Conservation (phyloP, 2,113 vertebrate genomes). For the Nerophis lumbriciformis region DNA sequence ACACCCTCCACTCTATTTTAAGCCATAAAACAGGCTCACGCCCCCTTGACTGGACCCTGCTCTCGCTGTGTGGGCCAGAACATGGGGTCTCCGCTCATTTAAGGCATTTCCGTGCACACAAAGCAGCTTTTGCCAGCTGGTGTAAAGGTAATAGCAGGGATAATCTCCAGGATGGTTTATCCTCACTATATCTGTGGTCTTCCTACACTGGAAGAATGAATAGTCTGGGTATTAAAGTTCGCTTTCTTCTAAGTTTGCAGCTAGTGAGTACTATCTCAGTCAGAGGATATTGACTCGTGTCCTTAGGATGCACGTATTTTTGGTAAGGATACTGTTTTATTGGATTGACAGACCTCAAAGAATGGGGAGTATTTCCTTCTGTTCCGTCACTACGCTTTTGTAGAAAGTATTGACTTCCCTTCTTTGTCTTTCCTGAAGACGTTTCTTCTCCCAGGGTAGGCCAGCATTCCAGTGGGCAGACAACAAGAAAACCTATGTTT, state of each 20-base stretch:
- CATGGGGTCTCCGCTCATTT: conserved; percentile 28
- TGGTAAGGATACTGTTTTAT: neutral
- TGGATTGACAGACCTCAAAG: neutral
- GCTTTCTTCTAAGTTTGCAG: conserved; percentile 21
- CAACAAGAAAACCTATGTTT: conserved; percentile 48
- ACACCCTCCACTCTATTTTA: conserved; percentile 63
- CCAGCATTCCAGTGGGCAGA: conserved; percentile 46
- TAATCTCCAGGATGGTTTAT: conserved; percentile 20
- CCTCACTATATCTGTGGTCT: conserved; percentile 22
- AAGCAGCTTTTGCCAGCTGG: conserved; percentile 44
- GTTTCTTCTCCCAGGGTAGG: conserved; percentile 26
- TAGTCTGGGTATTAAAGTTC: conserved; percentile 32
- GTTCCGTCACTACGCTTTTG: too few relatives aligned
- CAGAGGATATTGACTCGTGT: neutral
- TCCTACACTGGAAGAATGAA: conserved; percentile 11
- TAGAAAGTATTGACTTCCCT: neutral
- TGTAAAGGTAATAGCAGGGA: conserved; percentile 50
- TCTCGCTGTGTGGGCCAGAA: conserved; percentile 51
- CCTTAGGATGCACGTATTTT: too few relatives aligned
- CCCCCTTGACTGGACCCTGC: conserved; percentile 37
- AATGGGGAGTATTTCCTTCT: neutral
- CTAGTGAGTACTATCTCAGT: conserved; percentile 15
- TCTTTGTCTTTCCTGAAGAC: conserved; percentile 2
- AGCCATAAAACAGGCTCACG: conserved; percentile 40
- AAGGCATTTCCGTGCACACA: conserved; percentile 28